These are phyloP conservation scores for Brachionus sp. DNA, from an alignment of 1,140 invertebrate species.

Conservation along the genomic window DNA sequence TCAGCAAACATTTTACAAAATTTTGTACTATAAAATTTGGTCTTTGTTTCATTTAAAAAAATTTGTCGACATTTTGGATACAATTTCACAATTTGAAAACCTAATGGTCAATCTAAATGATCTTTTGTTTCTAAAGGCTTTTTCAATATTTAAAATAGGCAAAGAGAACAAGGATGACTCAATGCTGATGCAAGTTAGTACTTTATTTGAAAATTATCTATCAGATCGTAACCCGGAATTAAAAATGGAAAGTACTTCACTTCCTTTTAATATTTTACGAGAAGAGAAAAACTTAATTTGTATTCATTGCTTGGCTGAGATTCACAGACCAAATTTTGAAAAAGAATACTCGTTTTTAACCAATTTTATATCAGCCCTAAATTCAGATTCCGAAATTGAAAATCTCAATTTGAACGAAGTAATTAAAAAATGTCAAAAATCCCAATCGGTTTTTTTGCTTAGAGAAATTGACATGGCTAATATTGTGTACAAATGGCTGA, in stretches of 20 bases:
- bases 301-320: not conserved
- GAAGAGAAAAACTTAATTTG: slow-evolving; percentile 7
- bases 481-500: slow-evolving; percentile 15
- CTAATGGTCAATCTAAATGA: not conserved
- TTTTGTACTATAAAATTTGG: slow-evolving; percentile 13
- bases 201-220: not conserved
- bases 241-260: not conserved
- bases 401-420: not conserved
- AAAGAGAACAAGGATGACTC: not conserved
- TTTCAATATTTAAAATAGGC: not conserved
- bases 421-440: not conserved
- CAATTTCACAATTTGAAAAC: not conserved
- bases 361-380: not conserved
- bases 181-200: not conserved
- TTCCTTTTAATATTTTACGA: not conserved
- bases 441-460: not conserved
- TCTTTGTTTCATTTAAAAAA: slow-evolving; percentile 27
- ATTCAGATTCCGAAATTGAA: not conserved
- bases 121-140: not conserved
- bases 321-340: not conserved
- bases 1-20: slow-evolving; percentile 7
- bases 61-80: not conserved
- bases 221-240: not conserved
- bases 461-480: not conserved
- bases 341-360: not conserved